These are phyloP conservation scores for Nesogale talazaci DNA, from an alignment of 2,113 vertebrate species.

Conservation along the genomic window DNA sequence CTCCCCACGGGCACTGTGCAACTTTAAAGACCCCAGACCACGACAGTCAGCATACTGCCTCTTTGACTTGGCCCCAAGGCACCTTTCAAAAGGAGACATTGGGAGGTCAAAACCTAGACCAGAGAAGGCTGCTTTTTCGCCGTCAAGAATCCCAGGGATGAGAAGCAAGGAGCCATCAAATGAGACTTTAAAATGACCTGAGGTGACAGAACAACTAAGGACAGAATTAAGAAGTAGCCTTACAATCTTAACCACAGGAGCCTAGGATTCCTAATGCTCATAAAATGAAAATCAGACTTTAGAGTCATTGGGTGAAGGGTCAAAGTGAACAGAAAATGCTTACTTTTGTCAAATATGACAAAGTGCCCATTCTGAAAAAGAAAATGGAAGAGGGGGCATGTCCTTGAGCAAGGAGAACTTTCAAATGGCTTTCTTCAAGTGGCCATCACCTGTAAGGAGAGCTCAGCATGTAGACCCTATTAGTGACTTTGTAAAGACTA, in stretches of 20 bases:
- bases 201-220: background rate
- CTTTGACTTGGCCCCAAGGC: background rate
- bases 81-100: background rate
- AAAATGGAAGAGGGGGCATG: background rate
- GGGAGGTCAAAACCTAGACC: background rate
- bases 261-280: background rate
- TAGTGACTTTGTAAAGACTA: background rate
- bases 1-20: too few species aligned
- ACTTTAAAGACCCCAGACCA: too few species aligned
- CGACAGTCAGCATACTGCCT: background rate
- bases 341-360: background rate
- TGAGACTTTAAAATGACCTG: background rate
- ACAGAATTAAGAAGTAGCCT: background rate
- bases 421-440: background rate
- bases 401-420: constrained; percentile 1
- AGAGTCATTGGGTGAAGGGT: background rate
- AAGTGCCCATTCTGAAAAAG: constrained; percentile 25
- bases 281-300: constrained; percentile 15
- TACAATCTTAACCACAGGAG: background rate
- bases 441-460: background rate
- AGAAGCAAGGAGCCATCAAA: background rate
- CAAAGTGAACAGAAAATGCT: background rate
- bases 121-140: background rate
- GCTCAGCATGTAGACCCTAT: background rate
- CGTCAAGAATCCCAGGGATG: background rate